These are phyloP conservation scores for Carapus acus DNA, from an alignment of 2,797 vertebrate genomes.

Conservation along the genomic window DNA sequence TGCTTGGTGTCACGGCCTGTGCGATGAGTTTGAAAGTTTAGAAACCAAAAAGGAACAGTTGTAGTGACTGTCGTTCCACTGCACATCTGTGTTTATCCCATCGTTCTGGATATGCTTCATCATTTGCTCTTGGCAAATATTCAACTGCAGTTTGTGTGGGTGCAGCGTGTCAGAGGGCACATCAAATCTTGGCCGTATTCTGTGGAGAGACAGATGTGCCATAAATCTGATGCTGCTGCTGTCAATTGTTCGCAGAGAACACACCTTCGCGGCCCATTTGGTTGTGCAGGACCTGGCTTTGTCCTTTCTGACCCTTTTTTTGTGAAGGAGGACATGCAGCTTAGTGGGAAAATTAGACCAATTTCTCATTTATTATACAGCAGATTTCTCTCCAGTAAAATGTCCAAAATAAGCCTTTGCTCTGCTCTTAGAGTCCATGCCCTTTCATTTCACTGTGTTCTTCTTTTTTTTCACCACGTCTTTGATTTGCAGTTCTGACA, in stretches of 20 bases:
- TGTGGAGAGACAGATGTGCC: slow-evolving; percentile 45
- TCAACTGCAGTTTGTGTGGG: slow-evolving; percentile 51
- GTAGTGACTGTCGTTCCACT: slow-evolving; percentile 26
- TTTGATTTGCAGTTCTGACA: slow-evolving; percentile 56
- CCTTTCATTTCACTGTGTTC: slow-evolving; percentile 22
- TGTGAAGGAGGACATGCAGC: slow-evolving; percentile 11
- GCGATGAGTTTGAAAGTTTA: slow-evolving; percentile 37
- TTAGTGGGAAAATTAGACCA: slow-evolving; percentile 9
- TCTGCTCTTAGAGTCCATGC: slow-evolving; percentile 1
- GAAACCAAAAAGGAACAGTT: slow-evolving; percentile 15
- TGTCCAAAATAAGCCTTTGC: too few relatives aligned
- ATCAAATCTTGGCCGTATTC: slow-evolving; percentile 53
- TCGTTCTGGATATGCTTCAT: slow-evolving; percentile 50
- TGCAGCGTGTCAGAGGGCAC: slow-evolving; percentile 54
- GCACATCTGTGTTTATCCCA: slow-evolving; percentile 40
- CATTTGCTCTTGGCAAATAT: slow-evolving; percentile 49
- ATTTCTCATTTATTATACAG: slow-evolving; percentile 12
- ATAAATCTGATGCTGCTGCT: slow-evolving; percentile 43
- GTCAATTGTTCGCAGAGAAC: slow-evolving; percentile 31
- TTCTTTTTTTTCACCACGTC: slow-evolving; percentile 16
- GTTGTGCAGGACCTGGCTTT: slow-evolving; percentile 23
- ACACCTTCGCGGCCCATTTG: slow-evolving; percentile 40
- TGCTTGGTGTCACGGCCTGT: slow-evolving; percentile 12
- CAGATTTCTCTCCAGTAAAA: too few relatives aligned
- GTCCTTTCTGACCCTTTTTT: slow-evolving; percentile 7